These are phyloP conservation scores for Ambastaia sidthimunki DNA, from an alignment of 2,797 vertebrate genomes.

Conservation along the genomic window DNA sequence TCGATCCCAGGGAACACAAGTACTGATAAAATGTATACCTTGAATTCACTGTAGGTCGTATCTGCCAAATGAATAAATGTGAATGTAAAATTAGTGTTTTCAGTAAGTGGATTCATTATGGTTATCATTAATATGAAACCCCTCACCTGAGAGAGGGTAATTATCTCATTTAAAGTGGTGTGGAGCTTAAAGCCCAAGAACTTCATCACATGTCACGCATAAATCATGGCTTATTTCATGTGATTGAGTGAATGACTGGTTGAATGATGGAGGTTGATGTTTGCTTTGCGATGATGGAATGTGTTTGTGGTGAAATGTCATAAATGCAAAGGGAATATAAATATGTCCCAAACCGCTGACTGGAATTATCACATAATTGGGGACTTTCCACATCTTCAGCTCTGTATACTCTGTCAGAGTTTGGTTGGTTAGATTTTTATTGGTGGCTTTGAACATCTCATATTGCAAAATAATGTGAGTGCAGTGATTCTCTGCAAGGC, in stretches of 20 bases:
- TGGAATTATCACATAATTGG: conserved; percentile 83
- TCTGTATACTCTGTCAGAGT: conserved; percentile 57
- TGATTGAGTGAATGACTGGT: conserved; percentile 69
- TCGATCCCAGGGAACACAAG: too few species aligned
- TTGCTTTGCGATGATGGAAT: conserved; percentile 66
- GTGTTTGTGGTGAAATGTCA: conserved; percentile 78
- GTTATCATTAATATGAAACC: conserved; percentile 57
- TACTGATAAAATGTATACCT: too few species aligned
- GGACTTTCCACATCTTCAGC: conserved; percentile 83
- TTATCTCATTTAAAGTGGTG: conserved; percentile 66
- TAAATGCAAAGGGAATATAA: conserved; percentile 80
- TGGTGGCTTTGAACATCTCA: conserved; percentile 41
- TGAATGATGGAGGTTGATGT: conserved; percentile 68
- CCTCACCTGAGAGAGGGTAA: conserved; percentile 65
- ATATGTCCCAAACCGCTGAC: conserved; percentile 79
- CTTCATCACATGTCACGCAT: conserved; percentile 69
- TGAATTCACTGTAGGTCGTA: too few species aligned
- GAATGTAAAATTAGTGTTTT: conserved; percentile 55
- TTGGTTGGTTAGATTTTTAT: conserved; percentile 65
- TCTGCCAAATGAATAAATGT: too few species aligned
- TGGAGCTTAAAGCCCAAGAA: conserved; percentile 66
- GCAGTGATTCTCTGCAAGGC: conserved; percentile 47
- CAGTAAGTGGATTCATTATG: conserved; percentile 56
- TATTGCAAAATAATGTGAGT: conserved; percentile 44
- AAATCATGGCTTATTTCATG: conserved; percentile 76